Evolutionary conservation across 2,113 vertebrate genomes (phyloP), one percentile per base, ranked within the genome.

Genomic region (Toxotes jaculatrix): DNA sequence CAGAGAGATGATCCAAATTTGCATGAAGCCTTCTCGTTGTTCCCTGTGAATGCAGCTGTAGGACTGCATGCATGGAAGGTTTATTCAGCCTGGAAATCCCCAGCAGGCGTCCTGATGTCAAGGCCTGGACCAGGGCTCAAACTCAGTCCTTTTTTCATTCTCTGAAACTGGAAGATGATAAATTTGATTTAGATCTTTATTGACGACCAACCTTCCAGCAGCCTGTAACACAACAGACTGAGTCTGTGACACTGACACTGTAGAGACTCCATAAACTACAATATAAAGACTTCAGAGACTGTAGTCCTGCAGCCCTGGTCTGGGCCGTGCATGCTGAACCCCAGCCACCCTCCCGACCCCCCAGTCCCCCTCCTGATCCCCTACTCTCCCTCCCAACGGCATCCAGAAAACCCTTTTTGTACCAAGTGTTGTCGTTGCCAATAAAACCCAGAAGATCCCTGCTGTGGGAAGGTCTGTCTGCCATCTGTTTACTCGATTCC

Each of bases 401-500:
- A 42, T 72, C 79, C 73, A 79, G 78, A 83, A 80, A 92, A 53
- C 79, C 80, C 81, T 90, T 89, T 94, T 92, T 93, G 91, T 91
- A 92, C 88, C 79, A 88, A 87, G 87, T 93, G 89, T 85, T 91
- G 86, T 91, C 36, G 73, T 86, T 93, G 89, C 86, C 88, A 94
- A 88, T 94, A 93, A 94, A 94, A 74, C 34, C 66, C 87, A 64
- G 72, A 71, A 79, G 69, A 70, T 63, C 65, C 82, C 69, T 61
- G 72, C 79, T 84, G 87, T 49, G 79, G 63, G 80, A 47, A 42
- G 55, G 68, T 83, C 85, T 87, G 91, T 42, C 74, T 61, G 45
- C 87, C 84, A 77, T 88, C 87, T 90, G 89, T 72, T 64, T 76
- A 55, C 36, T 76, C n/a, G 11, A 38, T 56, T 64, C 43, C 13